These are phyloP conservation scores for Verasper variegatus DNA, from an alignment of 2,113 vertebrate species.

Conservation along the genomic window DNA sequence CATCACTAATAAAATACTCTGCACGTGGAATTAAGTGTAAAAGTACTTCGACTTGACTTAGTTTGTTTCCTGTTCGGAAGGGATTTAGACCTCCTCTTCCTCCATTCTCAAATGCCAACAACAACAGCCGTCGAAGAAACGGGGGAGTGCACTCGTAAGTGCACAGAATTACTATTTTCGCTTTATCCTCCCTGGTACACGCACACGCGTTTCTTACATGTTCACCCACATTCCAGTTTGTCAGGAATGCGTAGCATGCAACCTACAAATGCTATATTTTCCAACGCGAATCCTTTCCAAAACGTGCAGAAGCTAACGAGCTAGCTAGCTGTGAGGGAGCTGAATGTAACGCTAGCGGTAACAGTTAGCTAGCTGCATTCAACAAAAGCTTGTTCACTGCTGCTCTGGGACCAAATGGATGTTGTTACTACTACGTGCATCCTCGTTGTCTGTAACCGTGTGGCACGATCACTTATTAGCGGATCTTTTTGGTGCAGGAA, in stretches of 20 bases:
- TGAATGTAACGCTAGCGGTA: slow-evolving; percentile 60
- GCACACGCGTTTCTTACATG: slow-evolving; percentile 1
- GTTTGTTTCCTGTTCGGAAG: slow-evolving; percentile 84
- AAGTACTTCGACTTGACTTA: slow-evolving; percentile 54
- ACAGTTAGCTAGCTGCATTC: slow-evolving; percentile 63
- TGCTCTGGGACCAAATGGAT: not conserved
- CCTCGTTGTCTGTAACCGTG: not conserved
- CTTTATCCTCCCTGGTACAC: slow-evolving; percentile 21
- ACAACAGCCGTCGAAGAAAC: slow-evolving; percentile 83
- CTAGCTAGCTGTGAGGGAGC: slow-evolving; percentile 63
- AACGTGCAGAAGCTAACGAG: slow-evolving; percentile 73
- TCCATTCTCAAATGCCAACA: slow-evolving; percentile 84
- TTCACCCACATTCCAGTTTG: not conserved
- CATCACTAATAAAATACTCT: not conserved
- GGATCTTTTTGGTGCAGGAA: slow-evolving; percentile 27
- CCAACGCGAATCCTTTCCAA: slow-evolving; percentile 37
- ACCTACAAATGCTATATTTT: slow-evolving; percentile 1
- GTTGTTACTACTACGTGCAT: not conserved
- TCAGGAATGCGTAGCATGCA: slow-evolving; percentile 11
- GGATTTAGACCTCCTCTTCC: slow-evolving; percentile 87
- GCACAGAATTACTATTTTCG: slow-evolving; percentile 55
- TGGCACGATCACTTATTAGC: not conserved
- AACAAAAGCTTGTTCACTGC: slow-evolving; percentile 68
- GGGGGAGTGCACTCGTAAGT: slow-evolving; percentile 81
- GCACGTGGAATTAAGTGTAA: not conserved